Percentiles rank a stretch among this genome's conserved stretches.
These are phyloP conservation scores for Cricetomys ansorgei DNA, from an alignment of 2,113 vertebrate species.

Conservation along the genomic window DNA sequence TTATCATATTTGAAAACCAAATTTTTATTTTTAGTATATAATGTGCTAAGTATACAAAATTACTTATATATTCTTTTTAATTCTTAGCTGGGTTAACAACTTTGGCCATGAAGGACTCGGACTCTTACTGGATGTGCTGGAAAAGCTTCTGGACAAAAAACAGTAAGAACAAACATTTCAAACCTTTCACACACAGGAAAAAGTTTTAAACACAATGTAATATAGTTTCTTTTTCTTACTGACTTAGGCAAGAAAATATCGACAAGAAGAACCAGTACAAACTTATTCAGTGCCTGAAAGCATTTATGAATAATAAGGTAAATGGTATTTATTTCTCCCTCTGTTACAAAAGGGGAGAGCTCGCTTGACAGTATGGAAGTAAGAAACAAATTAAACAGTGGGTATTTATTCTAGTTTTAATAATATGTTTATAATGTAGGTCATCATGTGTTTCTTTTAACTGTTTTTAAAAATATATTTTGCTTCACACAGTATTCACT, in stretches of 20 bases:
- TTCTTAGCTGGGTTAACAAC: conserved; percentile 97
- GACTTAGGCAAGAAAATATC: conserved; percentile 94
- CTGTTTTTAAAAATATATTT: conserved; percentile 50
- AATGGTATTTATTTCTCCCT: conserved; percentile 72
- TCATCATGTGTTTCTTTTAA: background rate
- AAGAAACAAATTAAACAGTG: background rate
- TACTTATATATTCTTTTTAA: conserved; percentile 36
- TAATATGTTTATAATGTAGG: conserved; percentile 17
- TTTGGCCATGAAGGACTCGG: conserved; percentile 98
- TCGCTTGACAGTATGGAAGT: background rate
- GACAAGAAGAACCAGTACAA: conserved; percentile 99
- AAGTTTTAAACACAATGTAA: background rate
- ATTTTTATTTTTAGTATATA: conserved; percentile 15
- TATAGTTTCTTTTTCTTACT: conserved; percentile 43
- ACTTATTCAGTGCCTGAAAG: conserved; percentile 98
- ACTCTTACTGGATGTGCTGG: conserved; percentile 94
- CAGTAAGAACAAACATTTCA: conserved; percentile 89
- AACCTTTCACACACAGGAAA: background rate
- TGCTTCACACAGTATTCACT: conserved; percentile 10
- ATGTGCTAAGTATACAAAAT: background rate
- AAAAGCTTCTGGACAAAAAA: conserved; percentile 98
- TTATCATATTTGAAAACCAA: conserved; percentile 17
- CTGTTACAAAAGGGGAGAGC: conserved; percentile 25
- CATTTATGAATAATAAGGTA: conserved; percentile 99
- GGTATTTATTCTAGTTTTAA: conserved; percentile 25